Evolutionary conservation across 2,113 vertebrate genomes (phyloP), one percentile per base, ranked within the genome.

Genomic region (Pterocles gutturalis): DNA sequence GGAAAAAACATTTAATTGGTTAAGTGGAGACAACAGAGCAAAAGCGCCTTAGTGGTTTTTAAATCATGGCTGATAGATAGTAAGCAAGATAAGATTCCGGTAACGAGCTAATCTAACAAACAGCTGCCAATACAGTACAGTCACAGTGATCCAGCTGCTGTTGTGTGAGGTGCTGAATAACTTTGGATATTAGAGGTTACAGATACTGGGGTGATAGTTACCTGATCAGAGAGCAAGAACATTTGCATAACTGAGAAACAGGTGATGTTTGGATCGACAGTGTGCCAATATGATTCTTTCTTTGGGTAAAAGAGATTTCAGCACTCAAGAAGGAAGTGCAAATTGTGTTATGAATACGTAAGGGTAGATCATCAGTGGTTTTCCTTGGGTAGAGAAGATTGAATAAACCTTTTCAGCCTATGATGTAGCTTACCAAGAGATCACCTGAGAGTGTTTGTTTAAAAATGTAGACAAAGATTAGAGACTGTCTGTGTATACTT

Each of bases 31-130:
- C 20, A 92, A 53, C 0, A 0, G 45, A 92, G 51, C 4, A 2
- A 8, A 86, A 60, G 8, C 9, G 13, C 65, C 21, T 53, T 31
- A 54, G 43, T 34, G 22, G 2, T 18, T 60, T 83, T 89, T 82
- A 64, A 79, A 38, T 72, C 0, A 0, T 54, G 25, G 10, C 43
- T 87, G 72, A 36, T 70, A 43, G 3, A n/a, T 34, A 60, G 48
- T 81, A 87, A 82, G 88, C 25, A 64, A 89, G 60, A 5, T 72
- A 55, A 79, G 78, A 64, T 81, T 51, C 16, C n/a, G 64, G 41
- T 90, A 87, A 80, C 31, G 43, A 86, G 69, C 60, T 96, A 55
- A 79, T 84, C 66, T 87, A 77, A 73, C 67, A 94, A 91, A 79
- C 70, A 90, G 78, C 45, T 69, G 46, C 54, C 64, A 34, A 20